Evolutionary conservation across 1,140 invertebrate species (phyloP).

Genomic region (Galleria mellonella): DNA sequence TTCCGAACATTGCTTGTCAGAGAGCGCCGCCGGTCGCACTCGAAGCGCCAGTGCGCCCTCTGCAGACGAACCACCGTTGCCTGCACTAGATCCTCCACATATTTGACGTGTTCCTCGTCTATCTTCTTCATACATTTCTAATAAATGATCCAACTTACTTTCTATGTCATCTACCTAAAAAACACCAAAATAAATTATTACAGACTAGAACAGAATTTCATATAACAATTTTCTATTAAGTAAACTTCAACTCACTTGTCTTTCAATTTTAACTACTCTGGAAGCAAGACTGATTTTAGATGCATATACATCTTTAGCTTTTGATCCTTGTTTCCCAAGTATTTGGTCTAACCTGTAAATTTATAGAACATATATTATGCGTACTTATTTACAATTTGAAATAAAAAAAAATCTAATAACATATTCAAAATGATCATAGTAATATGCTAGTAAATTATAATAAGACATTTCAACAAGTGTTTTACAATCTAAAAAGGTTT

Average conservation of each 20-base stretch:
- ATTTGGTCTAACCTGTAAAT: constrained; percentile 91
- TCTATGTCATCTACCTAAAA: constrained; percentile 94
- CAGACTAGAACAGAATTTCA: background rate
- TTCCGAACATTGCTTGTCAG: constrained; percentile 86
- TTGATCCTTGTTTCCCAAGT: constrained; percentile 93
- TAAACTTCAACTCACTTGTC: constrained; percentile 81
- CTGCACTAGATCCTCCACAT: constrained; percentile 37
- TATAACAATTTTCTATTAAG: too few species aligned
- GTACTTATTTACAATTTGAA: too few species aligned
- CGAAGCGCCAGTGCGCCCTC: constrained; percentile 25
- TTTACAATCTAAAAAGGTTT: too few species aligned
- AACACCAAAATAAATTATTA: background rate
- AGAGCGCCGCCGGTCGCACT: constrained; percentile 79
- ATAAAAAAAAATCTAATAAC: too few species aligned
- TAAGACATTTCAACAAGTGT: too few species aligned
- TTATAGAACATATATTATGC: constrained; percentile 4
- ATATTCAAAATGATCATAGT: too few species aligned
- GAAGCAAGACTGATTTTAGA: constrained; percentile 95
- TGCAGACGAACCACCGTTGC: constrained; percentile 30
- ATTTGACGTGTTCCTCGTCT: constrained; percentile 77
- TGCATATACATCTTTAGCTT: constrained; percentile 94
- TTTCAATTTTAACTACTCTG: constrained; percentile 95
- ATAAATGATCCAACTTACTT: constrained; percentile 92
- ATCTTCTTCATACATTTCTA: constrained; percentile 95
- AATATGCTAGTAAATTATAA: too few species aligned